phyloP scores from a whole-genome alignment of 1,140 invertebrate species.

The Pseudomyrmex cubaensis region DNA sequence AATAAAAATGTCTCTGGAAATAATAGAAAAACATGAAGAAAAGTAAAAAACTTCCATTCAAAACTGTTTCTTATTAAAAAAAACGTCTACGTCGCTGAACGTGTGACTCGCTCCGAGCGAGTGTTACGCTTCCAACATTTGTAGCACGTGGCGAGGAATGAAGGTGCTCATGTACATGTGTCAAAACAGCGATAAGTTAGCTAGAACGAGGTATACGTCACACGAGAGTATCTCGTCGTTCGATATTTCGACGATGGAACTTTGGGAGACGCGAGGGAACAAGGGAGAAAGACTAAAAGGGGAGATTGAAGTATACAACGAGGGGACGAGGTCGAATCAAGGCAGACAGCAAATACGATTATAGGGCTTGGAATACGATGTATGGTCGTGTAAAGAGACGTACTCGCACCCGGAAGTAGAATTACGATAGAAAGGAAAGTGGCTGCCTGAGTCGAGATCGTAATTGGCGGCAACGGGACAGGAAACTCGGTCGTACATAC shows the following conservation, averaged over 20 bases:
- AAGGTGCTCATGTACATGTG: conserved; percentile 60
- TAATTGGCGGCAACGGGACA: conserved; percentile 55
- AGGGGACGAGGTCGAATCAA: neutral
- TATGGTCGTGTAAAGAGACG: neutral
- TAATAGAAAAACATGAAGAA: neutral
- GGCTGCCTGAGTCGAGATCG: conserved; percentile 4
- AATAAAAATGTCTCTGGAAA: neutral
- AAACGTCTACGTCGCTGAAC: neutral
- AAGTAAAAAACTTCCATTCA: too few relatives aligned
- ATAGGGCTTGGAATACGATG: neutral
- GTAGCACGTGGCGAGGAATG: neutral
- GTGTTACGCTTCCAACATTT: conserved; percentile 19
- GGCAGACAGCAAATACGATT: neutral
- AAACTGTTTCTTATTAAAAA: too few relatives aligned
- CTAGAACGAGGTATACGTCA: conserved; percentile 60
- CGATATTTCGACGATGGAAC: conserved; percentile 56
- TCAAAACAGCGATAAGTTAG: conserved; percentile 48
- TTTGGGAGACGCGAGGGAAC: neutral
- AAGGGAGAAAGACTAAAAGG: neutral
- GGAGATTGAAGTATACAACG: neutral
- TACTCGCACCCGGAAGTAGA: neutral
- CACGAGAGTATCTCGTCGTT: conserved; percentile 56
- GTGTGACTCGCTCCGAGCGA: neutral
- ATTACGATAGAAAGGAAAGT: conserved; percentile 19
- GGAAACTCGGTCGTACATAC: conserved; percentile 20